phyloP scores from a whole-genome alignment of 2,113 vertebrate genomes.

The Actinemys pallida region DNA sequence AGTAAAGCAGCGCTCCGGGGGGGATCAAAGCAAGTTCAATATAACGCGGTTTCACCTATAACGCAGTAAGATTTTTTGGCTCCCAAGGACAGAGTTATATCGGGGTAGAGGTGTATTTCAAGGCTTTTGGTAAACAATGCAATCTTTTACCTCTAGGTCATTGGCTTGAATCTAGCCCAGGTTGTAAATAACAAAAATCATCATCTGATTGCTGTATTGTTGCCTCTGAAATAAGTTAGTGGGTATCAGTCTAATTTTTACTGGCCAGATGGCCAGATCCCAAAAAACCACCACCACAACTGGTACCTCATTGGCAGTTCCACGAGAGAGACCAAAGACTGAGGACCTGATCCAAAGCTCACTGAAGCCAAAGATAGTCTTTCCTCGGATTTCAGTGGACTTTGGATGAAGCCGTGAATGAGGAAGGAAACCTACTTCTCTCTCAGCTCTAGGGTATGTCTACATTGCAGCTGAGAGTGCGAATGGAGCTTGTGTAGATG shows the following conservation, averaged over 20 bases:
- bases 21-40: too few relatives aligned
- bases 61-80: too few relatives aligned
- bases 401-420: not conserved
- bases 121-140: not conserved
- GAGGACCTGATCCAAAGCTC: not conserved
- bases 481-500: not conserved
- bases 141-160: not conserved
- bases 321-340: not conserved
- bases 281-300: fast-evolving
- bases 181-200: not conserved
- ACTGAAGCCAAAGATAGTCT: not conserved
- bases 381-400: fast-evolving
- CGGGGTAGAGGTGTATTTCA: not conserved
- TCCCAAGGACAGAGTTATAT: too few relatives aligned
- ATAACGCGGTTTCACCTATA: too few relatives aligned
- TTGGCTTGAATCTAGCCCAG: not conserved
- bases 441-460: not conserved
- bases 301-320: not conserved
- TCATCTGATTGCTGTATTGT: not conserved
- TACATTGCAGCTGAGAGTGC: not conserved
- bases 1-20: too few relatives aligned
- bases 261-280: not conserved
- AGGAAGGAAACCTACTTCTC: not conserved
- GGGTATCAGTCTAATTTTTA: not conserved
- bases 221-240: not conserved